Evolutionary conservation across 2,888 invertebrate species (phyloP).

Genomic region (Aphidius colemani): DNA sequence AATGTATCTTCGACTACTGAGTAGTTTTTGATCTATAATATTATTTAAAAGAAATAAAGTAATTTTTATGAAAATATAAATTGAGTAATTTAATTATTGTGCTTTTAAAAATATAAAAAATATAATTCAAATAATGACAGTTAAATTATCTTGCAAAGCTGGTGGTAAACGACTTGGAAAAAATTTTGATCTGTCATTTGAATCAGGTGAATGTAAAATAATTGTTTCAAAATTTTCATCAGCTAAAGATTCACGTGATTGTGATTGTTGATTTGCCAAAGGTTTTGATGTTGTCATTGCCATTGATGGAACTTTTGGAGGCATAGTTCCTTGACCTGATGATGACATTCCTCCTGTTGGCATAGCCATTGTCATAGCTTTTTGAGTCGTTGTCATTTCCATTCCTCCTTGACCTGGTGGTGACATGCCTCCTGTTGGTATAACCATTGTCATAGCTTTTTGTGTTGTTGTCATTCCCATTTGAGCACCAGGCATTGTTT

Average conservation of each 20-base stretch:
- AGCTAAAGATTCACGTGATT: neutral
- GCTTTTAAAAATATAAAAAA: too few relatives aligned
- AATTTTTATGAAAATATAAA: too few relatives aligned
- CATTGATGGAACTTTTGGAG: neutral
- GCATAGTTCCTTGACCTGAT: neutral
- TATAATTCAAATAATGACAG: too few relatives aligned
- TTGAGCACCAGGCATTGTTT: neutral
- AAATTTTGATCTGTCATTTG: slow-evolving; percentile 27
- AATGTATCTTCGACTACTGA: too few relatives aligned
- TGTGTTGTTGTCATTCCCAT: neutral
- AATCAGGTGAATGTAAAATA: neutral
- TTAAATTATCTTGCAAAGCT: neutral
- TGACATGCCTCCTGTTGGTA: neutral
- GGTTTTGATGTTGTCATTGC: neutral
- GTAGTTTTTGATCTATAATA: too few relatives aligned
- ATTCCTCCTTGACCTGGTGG: neutral
- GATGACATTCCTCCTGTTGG: neutral
- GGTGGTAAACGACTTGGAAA: slow-evolving; percentile 37
- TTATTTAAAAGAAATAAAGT: too few relatives aligned
- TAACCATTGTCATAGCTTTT: neutral
- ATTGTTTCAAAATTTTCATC: neutral
- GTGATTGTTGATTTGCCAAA: too few relatives aligned
- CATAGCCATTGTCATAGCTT: neutral
- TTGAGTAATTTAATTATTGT: too few relatives aligned
- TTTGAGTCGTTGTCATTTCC: neutral